A percentile compares a stretch with the other conserved stretches of the same genome.
These are phyloP conservation scores for Myiopsitta monachus DNA, from an alignment of 2,113 vertebrate genomes.

Conservation along the genomic window DNA sequence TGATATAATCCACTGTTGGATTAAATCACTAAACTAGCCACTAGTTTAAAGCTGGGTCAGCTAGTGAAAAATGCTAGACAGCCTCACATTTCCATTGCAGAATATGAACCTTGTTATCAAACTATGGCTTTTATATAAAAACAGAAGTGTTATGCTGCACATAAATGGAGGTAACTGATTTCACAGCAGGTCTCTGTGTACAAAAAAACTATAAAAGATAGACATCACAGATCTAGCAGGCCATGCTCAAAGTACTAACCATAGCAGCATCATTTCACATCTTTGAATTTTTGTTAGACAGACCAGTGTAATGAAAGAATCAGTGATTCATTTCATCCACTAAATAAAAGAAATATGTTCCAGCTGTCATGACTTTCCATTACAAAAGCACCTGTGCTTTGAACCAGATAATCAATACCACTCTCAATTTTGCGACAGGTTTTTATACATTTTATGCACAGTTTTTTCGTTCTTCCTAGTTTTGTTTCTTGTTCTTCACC, in stretches of 20 bases:
- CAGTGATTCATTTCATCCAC: slow-evolving; percentile 17
- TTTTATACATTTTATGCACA: neutral
- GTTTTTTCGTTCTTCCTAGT: neutral
- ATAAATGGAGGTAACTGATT: neutral
- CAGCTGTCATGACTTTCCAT: slow-evolving; percentile 18
- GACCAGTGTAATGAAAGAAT: neutral
- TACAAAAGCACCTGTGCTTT: slow-evolving; percentile 55
- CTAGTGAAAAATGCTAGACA: neutral
- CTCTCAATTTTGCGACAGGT: neutral
- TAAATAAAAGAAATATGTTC: slow-evolving; percentile 49
- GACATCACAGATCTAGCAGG: neutral
- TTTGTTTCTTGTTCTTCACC: neutral
- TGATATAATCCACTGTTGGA: neutral
- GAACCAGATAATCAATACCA: slow-evolving; percentile 54
- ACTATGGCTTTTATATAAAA: neutral
- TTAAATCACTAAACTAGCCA: neutral
- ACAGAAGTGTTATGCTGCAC: neutral
- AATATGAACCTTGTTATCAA: neutral
- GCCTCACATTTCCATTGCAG: neutral
- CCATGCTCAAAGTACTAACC: neutral
- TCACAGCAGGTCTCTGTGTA: neutral
- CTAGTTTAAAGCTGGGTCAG: neutral
- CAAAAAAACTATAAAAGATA: neutral
- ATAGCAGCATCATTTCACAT: neutral
- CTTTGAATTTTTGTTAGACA: slow-evolving; percentile 10